phyloP scores from a whole-genome alignment of 2,888 invertebrate species.

The Myathropa florea region DNA sequence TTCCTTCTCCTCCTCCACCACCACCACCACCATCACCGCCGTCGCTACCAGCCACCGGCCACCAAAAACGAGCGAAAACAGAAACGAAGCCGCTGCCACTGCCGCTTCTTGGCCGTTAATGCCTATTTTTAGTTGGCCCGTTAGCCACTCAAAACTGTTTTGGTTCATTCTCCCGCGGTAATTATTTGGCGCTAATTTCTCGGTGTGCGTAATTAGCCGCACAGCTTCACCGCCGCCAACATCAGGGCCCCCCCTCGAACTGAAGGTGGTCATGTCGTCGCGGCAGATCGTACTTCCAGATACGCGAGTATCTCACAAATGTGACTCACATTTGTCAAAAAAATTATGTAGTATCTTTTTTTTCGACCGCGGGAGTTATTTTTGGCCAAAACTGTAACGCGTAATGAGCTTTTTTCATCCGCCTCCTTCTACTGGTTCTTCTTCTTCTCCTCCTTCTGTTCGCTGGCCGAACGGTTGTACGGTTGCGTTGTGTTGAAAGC shows the following conservation, averaged over 20 bases:
- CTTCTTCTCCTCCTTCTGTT: background rate
- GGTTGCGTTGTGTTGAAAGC: constrained; percentile 30
- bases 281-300: constrained; percentile 27
- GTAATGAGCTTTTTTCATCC: constrained; percentile 34
- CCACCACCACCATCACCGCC: background rate
- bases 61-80: background rate
- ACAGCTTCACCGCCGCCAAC: background rate
- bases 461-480: background rate
- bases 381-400: constrained; percentile 63
- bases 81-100: background rate
- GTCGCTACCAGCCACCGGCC: no score
- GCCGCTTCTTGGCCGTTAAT: constrained; percentile 32
- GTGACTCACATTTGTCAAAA: constrained; percentile 14
- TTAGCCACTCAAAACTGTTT: constrained; percentile 26
- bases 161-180: background rate
- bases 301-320: constrained; percentile 34
- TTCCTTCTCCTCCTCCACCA: background rate
- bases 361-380: constrained; percentile 20
- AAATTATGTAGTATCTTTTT: background rate
- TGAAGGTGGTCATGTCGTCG: background rate
- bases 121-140: constrained; percentile 22
- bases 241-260: no score
- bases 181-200: constrained; percentile 52
- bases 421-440: background rate
- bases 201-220: constrained; percentile 29